Conservation (phyloP, 2,888 invertebrate species). For the Salticus scenicus region DNA sequence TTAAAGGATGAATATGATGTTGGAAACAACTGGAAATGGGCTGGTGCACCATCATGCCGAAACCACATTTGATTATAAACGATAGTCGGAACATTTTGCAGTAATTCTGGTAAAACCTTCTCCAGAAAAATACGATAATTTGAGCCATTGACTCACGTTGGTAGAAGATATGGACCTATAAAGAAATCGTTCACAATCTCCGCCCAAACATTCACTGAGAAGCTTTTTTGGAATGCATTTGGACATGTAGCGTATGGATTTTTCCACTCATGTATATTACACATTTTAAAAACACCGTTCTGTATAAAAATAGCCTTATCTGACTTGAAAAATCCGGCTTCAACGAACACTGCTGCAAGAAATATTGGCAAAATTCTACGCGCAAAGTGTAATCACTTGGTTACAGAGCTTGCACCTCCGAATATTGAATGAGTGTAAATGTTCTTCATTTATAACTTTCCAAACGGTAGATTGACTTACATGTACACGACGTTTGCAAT, state of each 20-base stretch:
- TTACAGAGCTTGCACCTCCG: not conserved
- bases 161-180: not conserved
- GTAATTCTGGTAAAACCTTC: constrained; percentile 21
- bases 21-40: no score
- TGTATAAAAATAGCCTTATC: constrained; percentile 22
- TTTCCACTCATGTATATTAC: constrained; percentile 1
- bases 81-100: constrained; percentile 10
- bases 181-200: constrained; percentile 22
- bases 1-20: no score
- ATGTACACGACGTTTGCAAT: no score
- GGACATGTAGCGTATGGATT: constrained; percentile 9
- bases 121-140: constrained; percentile 21
- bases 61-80: constrained; percentile 8
- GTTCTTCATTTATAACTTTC: not conserved
- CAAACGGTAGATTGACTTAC: not conserved
- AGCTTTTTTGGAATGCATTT: not conserved
- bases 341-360: constrained; percentile 17
- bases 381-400: not conserved
- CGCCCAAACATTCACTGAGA: constrained; percentile 17
- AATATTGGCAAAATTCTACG: not conserved
- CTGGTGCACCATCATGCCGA: not conserved
- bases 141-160: not conserved
- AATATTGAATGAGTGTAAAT: constrained; percentile 11
- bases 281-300: constrained; percentile 14
- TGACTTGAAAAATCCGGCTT: constrained; percentile 15